These are phyloP conservation scores for Lophius americanus DNA, from an alignment of 2,797 vertebrate species.

Conservation along the genomic window DNA sequence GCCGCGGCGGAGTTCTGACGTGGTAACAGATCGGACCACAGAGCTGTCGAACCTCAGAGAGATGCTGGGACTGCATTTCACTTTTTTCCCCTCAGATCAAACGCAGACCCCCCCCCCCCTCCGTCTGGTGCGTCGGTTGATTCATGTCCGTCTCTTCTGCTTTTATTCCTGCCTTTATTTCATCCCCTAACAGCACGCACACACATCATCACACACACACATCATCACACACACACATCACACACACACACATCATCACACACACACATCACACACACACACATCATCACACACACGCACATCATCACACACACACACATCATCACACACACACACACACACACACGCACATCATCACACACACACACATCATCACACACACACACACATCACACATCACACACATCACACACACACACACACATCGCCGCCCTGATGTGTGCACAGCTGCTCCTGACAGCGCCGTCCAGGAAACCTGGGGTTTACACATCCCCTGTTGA, in stretches of 20 bases:
- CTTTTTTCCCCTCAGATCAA: conserved; percentile 48
- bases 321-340: too few species aligned
- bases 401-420: too few species aligned
- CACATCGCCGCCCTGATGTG: conserved; percentile 68
- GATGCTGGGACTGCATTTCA: conserved; percentile 35
- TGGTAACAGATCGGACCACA: conserved; percentile 63
- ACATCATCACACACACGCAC: too few species aligned
- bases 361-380: too few species aligned
- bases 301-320: too few species aligned
- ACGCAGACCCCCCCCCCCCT: conserved; percentile 25
- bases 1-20: conserved; percentile 58
- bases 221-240: too few species aligned
- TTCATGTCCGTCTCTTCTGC: conserved; percentile 21
- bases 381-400: too few species aligned
- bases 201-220: too few species aligned
- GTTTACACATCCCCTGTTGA: conserved; percentile 80
- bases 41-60: conserved; percentile 58
- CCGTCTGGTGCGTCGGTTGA: conserved; percentile 27
- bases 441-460: conserved; percentile 82
- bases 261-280: too few species aligned
- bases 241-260: too few species aligned
- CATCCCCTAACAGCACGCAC: conserved; percentile 36
- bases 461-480: conserved; percentile 76
- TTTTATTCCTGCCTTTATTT: conserved; percentile 34
- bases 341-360: too few species aligned